phyloP scores from a whole-genome alignment of 2,113 vertebrate genomes.

The Otis tarda region DNA sequence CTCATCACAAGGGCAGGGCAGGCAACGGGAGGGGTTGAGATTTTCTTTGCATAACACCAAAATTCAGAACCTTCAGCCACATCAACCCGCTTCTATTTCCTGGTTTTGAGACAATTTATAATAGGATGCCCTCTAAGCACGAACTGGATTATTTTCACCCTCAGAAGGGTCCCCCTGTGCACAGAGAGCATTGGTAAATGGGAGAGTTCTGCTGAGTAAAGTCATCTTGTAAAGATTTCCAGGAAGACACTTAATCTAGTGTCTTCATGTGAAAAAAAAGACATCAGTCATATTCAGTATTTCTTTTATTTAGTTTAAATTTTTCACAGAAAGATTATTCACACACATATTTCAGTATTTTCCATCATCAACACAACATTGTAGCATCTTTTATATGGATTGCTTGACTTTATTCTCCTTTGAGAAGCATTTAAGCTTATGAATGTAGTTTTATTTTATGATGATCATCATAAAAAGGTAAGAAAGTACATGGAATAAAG shows the following conservation, averaged over 20 bases:
- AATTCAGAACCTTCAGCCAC: neutral
- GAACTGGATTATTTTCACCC: neutral
- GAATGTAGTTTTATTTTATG: conserved; percentile 6
- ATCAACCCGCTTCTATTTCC: neutral
- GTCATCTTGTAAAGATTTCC: neutral
- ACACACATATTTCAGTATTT: neutral
- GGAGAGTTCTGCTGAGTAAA: neutral
- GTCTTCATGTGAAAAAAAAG: neutral
- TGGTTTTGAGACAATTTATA: neutral
- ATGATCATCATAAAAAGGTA: neutral
- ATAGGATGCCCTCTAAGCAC: neutral
- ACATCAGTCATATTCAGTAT: neutral
- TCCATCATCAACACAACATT: neutral
- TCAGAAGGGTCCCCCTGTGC: neutral
- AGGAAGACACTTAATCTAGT: neutral
- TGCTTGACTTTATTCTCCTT: neutral
- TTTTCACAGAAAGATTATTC: neutral
- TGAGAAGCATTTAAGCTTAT: neutral
- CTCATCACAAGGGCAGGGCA: neutral
- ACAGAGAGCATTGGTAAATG: neutral
- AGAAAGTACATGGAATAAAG: neutral
- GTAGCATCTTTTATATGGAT: neutral
- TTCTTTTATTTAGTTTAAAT: neutral
- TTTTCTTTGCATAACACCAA: neutral
- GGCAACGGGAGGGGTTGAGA: neutral